phyloP scores from a whole-genome alignment of 2,888 invertebrate genomes.

The Macrophya annulata region DNA sequence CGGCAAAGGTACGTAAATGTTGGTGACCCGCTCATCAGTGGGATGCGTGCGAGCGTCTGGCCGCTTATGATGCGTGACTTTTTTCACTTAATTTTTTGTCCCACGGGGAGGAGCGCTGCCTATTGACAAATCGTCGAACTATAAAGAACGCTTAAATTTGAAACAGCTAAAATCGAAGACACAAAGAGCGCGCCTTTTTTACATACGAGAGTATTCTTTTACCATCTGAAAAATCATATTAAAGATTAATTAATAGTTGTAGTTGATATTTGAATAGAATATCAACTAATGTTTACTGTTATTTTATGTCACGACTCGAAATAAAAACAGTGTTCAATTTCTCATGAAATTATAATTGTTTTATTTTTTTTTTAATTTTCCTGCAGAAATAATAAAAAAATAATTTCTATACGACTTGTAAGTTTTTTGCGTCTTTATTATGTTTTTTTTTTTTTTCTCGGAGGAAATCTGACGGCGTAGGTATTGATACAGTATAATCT shows the following conservation, averaged over 20 bases:
- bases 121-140: background rate
- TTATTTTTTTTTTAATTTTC: background rate
- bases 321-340: background rate
- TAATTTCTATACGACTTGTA: background rate
- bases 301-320: background rate
- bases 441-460: background rate
- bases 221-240: background rate
- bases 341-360: background rate
- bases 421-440: slow-evolving; percentile 12
- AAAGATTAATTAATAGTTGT: background rate
- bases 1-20: background rate
- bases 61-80: slow-evolving; percentile 12
- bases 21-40: background rate
- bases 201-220: background rate
- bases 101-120: background rate
- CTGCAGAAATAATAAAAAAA: background rate
- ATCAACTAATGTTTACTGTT: background rate
- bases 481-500: slow-evolving; percentile 8
- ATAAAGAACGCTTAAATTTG: slow-evolving; percentile 30
- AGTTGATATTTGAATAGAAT: background rate
- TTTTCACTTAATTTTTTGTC: slow-evolving; percentile 25
- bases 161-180: background rate
- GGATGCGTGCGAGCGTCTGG: slow-evolving; percentile 4
- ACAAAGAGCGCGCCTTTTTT: background rate
- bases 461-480: background rate